Base-by-base conservation (phyloP, 2,797 vertebrate species). In the Poecilia picta region DNA sequence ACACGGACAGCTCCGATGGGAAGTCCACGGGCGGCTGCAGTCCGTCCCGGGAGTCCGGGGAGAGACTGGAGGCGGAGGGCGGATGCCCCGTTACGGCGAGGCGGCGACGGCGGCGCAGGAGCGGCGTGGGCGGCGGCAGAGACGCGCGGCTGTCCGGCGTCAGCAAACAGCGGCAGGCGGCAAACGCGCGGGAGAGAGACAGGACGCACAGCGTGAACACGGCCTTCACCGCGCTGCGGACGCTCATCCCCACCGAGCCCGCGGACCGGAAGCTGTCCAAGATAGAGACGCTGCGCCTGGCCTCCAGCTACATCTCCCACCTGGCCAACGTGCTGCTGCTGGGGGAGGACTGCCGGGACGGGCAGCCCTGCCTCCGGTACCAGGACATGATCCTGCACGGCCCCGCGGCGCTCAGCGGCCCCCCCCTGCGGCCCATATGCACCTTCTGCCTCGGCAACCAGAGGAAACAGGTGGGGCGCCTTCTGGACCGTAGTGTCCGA, bases 361-460 rank as follows among this genome's bases (percentile, higher is more conserved):
- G 94, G 5, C 94, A 94, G 84, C 96, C 96, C 3, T 96, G 96
- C 83, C 83, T 96, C 66, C 93, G 95, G 39, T 95, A 95, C 91
- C 95, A 93, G 41, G 85, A 89, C 81, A 73, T 28, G 68, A 16
- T 93, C 81, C 89, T 94, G 82, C 95, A 94, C 90, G 87, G 89
- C 31, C 39, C 89, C 59, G 62, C 75, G 7, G 80, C 80, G 20
- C 73, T 85, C 79, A 92, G 84, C 77, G 85, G 86, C 12, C 72
- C 94, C 36, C 81, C 94, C 0, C 95, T 96, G n/a, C 88, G 96
- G 59, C 93, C 97, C 81, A 97, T 98, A 91, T 98, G 97, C 93
- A 98, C 97, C 23, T 98, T 98, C 94, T 98, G 97, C 88, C 96
- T 97, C 77, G 93, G 97, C 91, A 96, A 96, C 86, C 97, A 97